These are phyloP conservation scores for Cetoscarus ocellatus DNA, from an alignment of 2,797 vertebrate genomes.

Conservation along the genomic window DNA sequence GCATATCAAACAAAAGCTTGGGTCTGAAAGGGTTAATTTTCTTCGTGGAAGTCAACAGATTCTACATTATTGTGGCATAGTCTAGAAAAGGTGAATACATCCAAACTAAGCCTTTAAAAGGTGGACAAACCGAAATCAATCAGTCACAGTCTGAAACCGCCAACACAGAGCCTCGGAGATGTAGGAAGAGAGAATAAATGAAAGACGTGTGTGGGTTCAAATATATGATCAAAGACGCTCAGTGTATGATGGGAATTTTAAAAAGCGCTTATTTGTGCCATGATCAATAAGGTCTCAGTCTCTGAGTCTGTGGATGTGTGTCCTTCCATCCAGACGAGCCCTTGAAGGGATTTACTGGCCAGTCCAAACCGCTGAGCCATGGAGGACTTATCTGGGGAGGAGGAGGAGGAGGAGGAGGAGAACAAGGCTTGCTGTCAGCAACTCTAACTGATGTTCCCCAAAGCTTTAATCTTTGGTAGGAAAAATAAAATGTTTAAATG, in stretches of 20 bases:
- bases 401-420: constrained; percentile 25
- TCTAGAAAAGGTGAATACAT: neutral
- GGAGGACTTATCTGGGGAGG: constrained; percentile 48
- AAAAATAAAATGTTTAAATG: constrained; percentile 23
- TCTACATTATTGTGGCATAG: neutral
- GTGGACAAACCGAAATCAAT: constrained; percentile 19
- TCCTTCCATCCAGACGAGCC: constrained; percentile 31
- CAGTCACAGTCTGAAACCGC: neutral
- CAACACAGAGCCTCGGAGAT: constrained; percentile 4
- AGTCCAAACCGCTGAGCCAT: constrained; percentile 51
- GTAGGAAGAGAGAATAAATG: neutral
- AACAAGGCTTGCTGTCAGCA: constrained; percentile 45
- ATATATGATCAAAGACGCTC: neutral
- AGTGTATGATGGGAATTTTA: neutral
- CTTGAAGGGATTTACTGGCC: constrained; percentile 61
- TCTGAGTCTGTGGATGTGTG: constrained; percentile 32
- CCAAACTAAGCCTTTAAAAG: constrained; percentile 7
- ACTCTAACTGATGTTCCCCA: constrained; percentile 32
- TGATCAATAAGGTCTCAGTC: constrained; percentile 34
- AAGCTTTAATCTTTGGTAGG: constrained; percentile 30
- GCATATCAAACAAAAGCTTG: neutral
- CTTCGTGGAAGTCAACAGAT: neutral
- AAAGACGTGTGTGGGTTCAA: neutral
- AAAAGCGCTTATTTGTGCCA: constrained; percentile 32
- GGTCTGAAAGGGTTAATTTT: neutral